Base-by-base conservation (phyloP, 2,797 vertebrate species). In the Catharus ustulatus region DNA sequence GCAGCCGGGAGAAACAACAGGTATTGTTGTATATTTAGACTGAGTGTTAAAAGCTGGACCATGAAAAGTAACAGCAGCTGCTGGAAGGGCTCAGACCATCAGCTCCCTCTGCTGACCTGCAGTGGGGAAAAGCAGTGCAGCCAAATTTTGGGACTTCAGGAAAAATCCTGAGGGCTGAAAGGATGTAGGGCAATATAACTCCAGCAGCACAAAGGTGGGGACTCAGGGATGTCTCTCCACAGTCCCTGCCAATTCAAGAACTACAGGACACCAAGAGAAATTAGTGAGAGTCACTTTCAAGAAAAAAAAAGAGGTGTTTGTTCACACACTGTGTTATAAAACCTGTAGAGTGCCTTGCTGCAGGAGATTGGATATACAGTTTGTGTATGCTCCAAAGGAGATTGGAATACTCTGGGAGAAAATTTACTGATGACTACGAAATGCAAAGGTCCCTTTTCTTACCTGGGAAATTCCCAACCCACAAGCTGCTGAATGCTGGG, bases 31-130 rank as follows among this genome's bases (percentile, higher is more conserved):
- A 85, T 75, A 59, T 85, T 93, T 69, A 72, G 72, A 18, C 14
- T 48, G 76, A 93, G 27, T 5, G 2, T 38, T 89, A 72, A 72
- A 89, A 81, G 23, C 87, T 77, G 84, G 72, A 87, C 40, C 55
- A 74, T 0, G 0, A 23, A 43, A 46, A 73, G 46, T 11, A 8
- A 15, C 46, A 16, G 15, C 54, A 75, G 49, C 84, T 85, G 61
- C 68, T 93, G 81, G 61, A 89, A 87, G 84, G 96, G 61, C 72
- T 95, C 73, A 78, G 94, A 78, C 29, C 84, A 5, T 68, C 93
- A 95, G 96, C 95, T 94, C 95, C 96, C 95, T 97, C 93, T 95
- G 87, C 92, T 94, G 95, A 93, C 84, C 30, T 52, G 84, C 36
- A 83, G 13, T 30, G 58, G 51, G 27, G 43, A 45, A 55, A 75